Evolutionary conservation across 2,888 invertebrate genomes (phyloP).

Genomic region (Thereva unica): DNA sequence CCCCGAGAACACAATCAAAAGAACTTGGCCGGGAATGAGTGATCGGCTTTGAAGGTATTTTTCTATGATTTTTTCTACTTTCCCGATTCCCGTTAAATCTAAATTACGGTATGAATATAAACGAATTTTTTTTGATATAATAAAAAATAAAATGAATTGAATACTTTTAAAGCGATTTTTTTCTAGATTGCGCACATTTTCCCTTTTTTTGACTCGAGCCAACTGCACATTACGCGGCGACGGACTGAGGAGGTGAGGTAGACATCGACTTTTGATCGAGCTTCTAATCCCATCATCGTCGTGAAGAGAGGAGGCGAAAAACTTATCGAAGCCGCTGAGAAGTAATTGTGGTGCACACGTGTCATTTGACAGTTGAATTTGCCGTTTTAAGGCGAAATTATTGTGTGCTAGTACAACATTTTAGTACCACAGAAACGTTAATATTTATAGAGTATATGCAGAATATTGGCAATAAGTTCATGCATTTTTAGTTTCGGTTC

Average conservation of each 20-base stretch:
- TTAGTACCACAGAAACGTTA: no score
- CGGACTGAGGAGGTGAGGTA: constrained; percentile 2
- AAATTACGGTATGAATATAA: not conserved
- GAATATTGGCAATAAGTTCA: no score
- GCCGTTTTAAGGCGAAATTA: not conserved
- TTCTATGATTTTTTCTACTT: not conserved
- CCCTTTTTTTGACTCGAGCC: constrained; percentile 17
- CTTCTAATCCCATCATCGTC: constrained; percentile 1
- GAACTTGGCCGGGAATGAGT: constrained; percentile 25
- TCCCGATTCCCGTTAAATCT: not conserved
- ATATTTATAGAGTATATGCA: no score
- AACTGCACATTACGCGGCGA: constrained; percentile 29
- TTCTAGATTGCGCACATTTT: constrained; percentile 27
- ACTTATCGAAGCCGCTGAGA: not conserved
- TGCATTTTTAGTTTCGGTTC: no score
- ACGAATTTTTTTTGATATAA: not conserved
- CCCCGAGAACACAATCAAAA: not conserved
- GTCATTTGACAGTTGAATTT: constrained; percentile 5
- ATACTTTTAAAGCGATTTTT: not conserved
- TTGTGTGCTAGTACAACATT: no score
- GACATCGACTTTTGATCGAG: not conserved
- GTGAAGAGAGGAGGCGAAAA: not conserved
- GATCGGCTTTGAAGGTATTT: constrained; percentile 18
- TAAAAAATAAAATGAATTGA: not conserved
- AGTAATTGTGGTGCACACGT: not conserved